These are phyloP conservation scores for Corythaeola cristata DNA, from an alignment of 2,113 vertebrate genomes.

Conservation along the genomic window DNA sequence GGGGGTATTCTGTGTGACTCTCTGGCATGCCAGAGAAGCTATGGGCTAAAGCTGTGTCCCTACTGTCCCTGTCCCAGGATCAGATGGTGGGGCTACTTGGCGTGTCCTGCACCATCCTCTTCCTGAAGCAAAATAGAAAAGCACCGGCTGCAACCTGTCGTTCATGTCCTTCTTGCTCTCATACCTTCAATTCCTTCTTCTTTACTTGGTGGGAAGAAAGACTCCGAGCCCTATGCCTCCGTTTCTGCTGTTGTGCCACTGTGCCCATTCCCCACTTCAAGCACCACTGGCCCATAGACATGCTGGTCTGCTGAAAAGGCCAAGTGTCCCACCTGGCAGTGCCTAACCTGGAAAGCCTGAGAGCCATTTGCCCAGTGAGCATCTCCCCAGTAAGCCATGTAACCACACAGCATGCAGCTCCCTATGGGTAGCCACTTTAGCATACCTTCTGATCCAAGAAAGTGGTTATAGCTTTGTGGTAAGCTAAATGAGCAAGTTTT, in stretches of 20 bases:
- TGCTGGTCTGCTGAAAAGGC: not conserved
- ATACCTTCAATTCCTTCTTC: not conserved
- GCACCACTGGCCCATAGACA: not conserved
- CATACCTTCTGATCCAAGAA: not conserved
- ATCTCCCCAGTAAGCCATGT: not conserved
- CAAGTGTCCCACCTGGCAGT: not conserved
- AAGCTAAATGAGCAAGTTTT: not conserved
- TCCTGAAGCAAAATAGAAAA: not conserved
- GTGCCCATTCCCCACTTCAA: not conserved
- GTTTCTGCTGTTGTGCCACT: not conserved
- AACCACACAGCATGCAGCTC: not conserved
- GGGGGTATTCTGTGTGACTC: not conserved
- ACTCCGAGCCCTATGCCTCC: not conserved
- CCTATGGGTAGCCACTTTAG: not conserved
- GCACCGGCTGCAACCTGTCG: not conserved
- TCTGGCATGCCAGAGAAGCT: not conserved
- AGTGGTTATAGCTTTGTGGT: not conserved
- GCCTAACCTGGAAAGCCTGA: not conserved
- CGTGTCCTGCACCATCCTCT: not conserved
- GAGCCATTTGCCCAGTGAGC: not conserved
- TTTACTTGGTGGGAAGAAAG: not conserved
- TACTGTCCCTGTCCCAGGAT: not conserved
- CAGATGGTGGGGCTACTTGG: not conserved
- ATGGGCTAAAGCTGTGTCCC: rapidly evolving
- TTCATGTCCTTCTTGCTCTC: not conserved